Conservation (phyloP, 2,113 vertebrate species). For the Puffinus mauretanicus region DNA sequence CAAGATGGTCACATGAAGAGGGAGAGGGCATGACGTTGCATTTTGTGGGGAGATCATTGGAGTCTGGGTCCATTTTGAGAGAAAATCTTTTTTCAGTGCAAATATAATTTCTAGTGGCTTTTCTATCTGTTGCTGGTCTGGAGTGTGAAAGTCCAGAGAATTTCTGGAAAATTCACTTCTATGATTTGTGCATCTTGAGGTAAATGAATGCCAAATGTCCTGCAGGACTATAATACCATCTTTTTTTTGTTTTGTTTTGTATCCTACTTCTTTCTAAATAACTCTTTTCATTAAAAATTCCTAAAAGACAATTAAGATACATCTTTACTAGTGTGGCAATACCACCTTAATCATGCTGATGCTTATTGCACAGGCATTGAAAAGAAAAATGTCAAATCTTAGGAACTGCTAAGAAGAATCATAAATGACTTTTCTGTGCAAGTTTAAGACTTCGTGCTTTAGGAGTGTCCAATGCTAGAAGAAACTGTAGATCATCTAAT, state of each 20-base stretch:
- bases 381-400: background rate
- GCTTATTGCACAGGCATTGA: background rate
- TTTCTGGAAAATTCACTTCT: background rate
- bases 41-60: background rate
- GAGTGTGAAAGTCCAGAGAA: background rate
- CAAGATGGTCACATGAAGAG: background rate
- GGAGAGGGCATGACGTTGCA: fast-evolving
- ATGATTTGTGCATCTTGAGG: background rate
- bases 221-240: background rate
- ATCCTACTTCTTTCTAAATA: background rate
- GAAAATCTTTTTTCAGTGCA: background rate
- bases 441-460: background rate
- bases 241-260: background rate
- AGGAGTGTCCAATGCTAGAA: background rate
- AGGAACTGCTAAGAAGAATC: background rate
- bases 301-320: background rate
- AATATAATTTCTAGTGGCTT: background rate
- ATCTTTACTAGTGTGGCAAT: background rate
- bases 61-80: background rate
- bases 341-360: background rate
- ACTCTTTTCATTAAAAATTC: background rate
- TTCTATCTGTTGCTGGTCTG: background rate
- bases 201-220: background rate
- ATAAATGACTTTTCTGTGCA: background rate
- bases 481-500: background rate